Evolutionary conservation across 2,888 invertebrate genomes (phyloP), one percentile per base, ranked within the genome.

Genomic region (Lithophane ornitopus): DNA sequence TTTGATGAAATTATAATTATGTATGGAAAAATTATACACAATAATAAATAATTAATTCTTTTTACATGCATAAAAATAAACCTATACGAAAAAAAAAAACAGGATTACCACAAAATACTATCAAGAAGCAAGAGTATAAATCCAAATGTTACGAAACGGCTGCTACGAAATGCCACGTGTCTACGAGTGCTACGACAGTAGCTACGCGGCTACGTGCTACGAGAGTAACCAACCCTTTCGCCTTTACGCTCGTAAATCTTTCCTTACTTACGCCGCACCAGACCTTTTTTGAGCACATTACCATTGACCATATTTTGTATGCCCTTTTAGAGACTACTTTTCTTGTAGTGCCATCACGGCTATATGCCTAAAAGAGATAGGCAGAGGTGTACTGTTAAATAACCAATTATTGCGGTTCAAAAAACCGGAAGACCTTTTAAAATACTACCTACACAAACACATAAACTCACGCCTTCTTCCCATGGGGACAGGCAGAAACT

Each of bases 121-220:
- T 22, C 34, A 56, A 67, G 39, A 58, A 52, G 12, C 22, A 44
- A 44, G 28, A 46, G 28, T 2, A 28, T 28, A 72, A 14, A 14
- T 54, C 39, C 28, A 59, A 66, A 63, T n/a, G 26, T 22, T 78
- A 80, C 54, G 34, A 46, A 80, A 26, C 67, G 34, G 19, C 46
- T 78, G 62, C 75, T 70, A 74, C 81, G 62, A 70, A 81, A 77
- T 69, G 70, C 34, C 52, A 82, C 54, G 71, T 56, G n/a, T 70
- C 81, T 79, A 73, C 81, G 81, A 69, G 26, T 49, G 80, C 67
- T 80, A 73, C 84, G 56, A 70, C 67, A 52, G 66, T 54, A 41
- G 26, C 65, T 78, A 81, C 61, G 82, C 34, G 22, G 34, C 80
- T 81, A 85, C 85, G 77, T 74, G 82, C 70, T 85, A 85, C 82